Conservation (phyloP, 1,140 invertebrate species). For the Drosophila kohkoa region DNA sequence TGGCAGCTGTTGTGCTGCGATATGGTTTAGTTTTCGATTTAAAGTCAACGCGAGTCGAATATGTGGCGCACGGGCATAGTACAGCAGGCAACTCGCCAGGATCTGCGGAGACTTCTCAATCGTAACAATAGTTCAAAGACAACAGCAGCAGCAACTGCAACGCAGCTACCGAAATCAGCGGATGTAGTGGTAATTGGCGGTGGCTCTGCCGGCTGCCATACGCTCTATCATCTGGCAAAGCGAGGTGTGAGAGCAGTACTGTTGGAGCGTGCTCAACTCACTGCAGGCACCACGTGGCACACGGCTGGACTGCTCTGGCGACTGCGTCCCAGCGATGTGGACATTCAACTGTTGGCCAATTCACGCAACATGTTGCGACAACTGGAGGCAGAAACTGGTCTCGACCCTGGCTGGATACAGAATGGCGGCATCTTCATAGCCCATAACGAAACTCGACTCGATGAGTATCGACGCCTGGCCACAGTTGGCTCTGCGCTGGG, state of each 20-base stretch:
- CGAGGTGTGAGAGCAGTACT: constrained; percentile 91
- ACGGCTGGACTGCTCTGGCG: constrained; percentile 93
- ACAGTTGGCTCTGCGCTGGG: constrained; percentile 91
- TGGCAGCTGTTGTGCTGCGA: constrained; percentile 6
- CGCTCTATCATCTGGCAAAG: constrained; percentile 93
- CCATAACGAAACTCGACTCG: constrained; percentile 90
- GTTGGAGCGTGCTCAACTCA: constrained; percentile 92
- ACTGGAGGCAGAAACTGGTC: constrained; percentile 91
- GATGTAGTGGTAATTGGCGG: constrained; percentile 87
- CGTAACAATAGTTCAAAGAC: not conserved
- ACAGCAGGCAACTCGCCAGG: constrained; percentile 27
- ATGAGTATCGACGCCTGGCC: constrained; percentile 93
- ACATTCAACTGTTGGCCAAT: constrained; percentile 90
- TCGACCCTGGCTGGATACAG: constrained; percentile 93
- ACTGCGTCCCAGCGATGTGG: constrained; percentile 92
- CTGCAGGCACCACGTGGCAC: constrained; percentile 95
- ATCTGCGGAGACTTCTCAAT: constrained; percentile 10
- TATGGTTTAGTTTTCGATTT: constrained; percentile 28
- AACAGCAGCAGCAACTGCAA: not conserved
- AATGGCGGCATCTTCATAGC: constrained; percentile 96
- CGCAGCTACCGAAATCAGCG: constrained; percentile 60
- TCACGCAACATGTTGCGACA: constrained; percentile 88
- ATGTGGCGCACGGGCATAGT: constrained; percentile 45
- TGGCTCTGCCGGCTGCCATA: constrained; percentile 94
- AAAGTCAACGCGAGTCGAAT: not conserved